A percentile compares a stretch with the other conserved stretches of the same genome.
These are phyloP conservation scores for Trachops cirrhosus DNA, from an alignment of 2,797 vertebrate species.

Conservation along the genomic window DNA sequence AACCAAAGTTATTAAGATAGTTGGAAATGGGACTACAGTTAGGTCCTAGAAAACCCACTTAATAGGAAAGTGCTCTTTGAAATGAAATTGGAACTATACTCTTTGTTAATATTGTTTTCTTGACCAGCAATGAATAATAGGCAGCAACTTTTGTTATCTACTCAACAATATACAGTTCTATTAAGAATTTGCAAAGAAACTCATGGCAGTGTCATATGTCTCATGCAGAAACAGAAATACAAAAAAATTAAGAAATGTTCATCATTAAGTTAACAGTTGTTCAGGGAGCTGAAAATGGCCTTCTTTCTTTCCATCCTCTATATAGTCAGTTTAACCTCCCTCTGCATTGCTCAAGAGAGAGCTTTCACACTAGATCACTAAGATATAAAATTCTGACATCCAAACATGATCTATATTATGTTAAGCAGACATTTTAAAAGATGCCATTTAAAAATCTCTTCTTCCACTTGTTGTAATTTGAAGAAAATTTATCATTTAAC, in stretches of 20 bases:
- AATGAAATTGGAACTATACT: background rate
- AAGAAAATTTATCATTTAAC: slow-evolving; percentile 60
- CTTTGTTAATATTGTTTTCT: background rate
- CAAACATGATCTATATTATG: background rate
- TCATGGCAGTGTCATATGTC: background rate
- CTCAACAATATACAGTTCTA: background rate
- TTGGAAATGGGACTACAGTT: background rate
- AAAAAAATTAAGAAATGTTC: background rate
- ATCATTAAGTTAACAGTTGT: background rate
- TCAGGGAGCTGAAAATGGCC: background rate
- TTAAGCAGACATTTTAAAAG: slow-evolving; percentile 48
- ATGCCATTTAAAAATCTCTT: slow-evolving; percentile 44
- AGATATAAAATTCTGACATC: background rate
- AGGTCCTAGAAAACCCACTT: background rate
- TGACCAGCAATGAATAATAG: background rate
- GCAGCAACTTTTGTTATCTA: background rate
- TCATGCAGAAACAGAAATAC: background rate
- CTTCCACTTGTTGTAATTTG: slow-evolving; percentile 37
- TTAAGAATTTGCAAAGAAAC: background rate
- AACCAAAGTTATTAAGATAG: background rate
- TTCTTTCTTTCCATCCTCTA: background rate
- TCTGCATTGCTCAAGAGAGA: background rate
- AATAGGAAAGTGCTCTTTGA: background rate
- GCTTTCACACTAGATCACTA: background rate
- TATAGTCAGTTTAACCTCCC: background rate